A percentile compares a stretch with the other conserved stretches of the same genome.
Conservation (phyloP, 1,140 invertebrate species). For the Drosophila parabipectinata region DNA sequence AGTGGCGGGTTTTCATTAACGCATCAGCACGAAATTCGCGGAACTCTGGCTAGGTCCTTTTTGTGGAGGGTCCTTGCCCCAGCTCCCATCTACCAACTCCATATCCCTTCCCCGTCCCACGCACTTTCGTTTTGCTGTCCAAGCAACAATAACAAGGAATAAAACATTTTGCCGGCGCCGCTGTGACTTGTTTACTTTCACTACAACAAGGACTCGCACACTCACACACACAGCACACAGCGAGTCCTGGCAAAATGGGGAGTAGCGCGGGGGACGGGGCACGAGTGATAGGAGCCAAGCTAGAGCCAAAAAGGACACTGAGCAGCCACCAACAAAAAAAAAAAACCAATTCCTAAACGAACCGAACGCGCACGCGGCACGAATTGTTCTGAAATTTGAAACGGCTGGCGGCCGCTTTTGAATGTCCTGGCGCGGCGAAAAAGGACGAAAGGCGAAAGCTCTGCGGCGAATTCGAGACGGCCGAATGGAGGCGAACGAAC, state of each 20-base stretch:
- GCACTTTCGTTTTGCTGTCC: conserved; percentile 6
- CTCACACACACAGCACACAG: conserved; percentile 2
- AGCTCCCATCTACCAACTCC: not conserved
- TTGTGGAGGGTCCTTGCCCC: not conserved
- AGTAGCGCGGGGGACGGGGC: conserved; percentile 4
- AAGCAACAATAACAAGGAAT: conserved; percentile 39
- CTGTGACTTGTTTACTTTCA: conserved; percentile 72
- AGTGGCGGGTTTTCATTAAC: conserved; percentile 24
- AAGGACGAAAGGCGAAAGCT: conserved; percentile 20
- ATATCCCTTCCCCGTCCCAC: not conserved
- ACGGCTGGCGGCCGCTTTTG: conserved; percentile 57
- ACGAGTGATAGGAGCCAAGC: not conserved
- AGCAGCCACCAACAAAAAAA: not conserved
- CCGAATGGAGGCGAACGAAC: conserved; percentile 7
- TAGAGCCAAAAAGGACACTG: not conserved
- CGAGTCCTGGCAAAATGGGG: conserved; percentile 12
- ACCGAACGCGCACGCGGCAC: conserved; percentile 79
- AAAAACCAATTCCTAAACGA: conserved; percentile 39
- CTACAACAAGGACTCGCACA: conserved; percentile 33
- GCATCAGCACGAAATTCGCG: conserved; percentile 15
- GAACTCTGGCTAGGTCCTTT: not conserved
- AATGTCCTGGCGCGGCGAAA: conserved; percentile 50
- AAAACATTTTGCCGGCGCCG: conserved; percentile 49
- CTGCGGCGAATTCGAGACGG: conserved; percentile 35
- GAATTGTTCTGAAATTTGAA: conserved; percentile 67